Percentiles rank a stretch among this genome's conserved stretches.
Evolutionary conservation across 2,797 vertebrate species (phyloP).

Genomic region (Psittacula derbiana): DNA sequence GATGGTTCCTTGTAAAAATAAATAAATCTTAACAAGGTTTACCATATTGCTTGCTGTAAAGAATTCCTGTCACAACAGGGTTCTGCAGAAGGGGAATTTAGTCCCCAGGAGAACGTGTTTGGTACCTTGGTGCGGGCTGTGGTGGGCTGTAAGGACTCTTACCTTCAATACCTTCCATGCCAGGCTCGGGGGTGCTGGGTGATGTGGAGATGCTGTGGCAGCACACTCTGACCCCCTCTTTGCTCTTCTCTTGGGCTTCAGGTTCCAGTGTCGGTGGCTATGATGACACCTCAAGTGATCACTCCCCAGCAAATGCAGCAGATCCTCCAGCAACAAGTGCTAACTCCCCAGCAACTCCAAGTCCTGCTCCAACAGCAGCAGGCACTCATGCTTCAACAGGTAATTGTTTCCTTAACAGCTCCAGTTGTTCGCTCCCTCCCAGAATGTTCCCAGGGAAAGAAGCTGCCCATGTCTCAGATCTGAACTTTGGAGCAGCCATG

Average conservation of each 20-base stretch:
- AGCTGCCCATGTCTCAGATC: neutral
- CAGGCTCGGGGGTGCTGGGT: fast-evolving
- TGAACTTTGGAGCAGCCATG: neutral
- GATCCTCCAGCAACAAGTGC: slow-evolving; percentile 99
- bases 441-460: neutral
- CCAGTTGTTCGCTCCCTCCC: neutral
- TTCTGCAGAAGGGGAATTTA: neutral
- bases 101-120: fast-evolving
- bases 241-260: slow-evolving; percentile 61
- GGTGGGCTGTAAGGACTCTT: neutral
- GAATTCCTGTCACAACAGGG: neutral
- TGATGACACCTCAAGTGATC: slow-evolving; percentile 99
- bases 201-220: fast-evolving
- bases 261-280: slow-evolving; percentile 99
- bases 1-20: neutral
- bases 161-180: no score
- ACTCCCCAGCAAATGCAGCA: slow-evolving; percentile 99
- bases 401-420: slow-evolving; percentile 68
- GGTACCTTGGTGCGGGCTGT: neutral
- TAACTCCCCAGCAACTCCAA: slow-evolving; percentile 99
- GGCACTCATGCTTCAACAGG: slow-evolving; percentile 99
- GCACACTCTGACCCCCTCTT: slow-evolving; percentile 13
- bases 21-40: neutral
- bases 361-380: slow-evolving; percentile 99
- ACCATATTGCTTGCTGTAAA: neutral